Evolutionary conservation across 2,113 vertebrate species (phyloP), one percentile per base, ranked within the genome.

Genomic region (Australoheros scitulus): DNA sequence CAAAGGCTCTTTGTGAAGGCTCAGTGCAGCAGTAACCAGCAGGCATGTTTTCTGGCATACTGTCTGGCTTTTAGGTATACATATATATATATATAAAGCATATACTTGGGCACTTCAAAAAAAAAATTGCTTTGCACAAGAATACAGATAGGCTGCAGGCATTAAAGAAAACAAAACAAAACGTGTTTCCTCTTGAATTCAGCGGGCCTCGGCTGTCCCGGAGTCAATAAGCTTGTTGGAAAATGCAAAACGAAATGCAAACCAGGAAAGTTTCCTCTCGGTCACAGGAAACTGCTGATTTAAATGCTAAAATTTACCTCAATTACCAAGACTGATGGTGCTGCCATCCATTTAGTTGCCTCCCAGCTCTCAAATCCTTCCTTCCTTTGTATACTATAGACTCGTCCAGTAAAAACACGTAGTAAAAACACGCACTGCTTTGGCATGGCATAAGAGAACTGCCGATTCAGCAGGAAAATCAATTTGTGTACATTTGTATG

Each of bases 251-350:
- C 32, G 22, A 86, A 90, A 91, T 79, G 77, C 76, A 89, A 86
- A 91, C 34, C 22, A 75, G 79, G 7, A 85, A 92, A 86, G 79
- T 90, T 94, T 85, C 72, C 82, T 86, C 79, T 80, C 58, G 41
- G 70, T 84, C 52, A 24, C 43, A 83, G 64, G 18, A 88, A 92
- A 80, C 60, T 6, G 61, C 41, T 15, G 64, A 68, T 52, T 79
- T 83, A 76, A 89, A 85, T 36, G 24, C 50, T 72, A 84, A 86
- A 87, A 77, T 72, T 61, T 88, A 90, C 87, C 90, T 93, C 79
- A 87, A 91, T 91, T 85, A 92, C 70, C 32, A n/a, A 80, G 91
- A 91, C 82, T 58, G 87, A 92, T 86, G 89, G 20, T 32, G 60
- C 80, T 91, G 87, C 63, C 38, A 63, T 57, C 14, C 0, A 11